Percentiles rank a stretch among this genome's conserved stretches.
Evolutionary conservation across 2,888 invertebrate genomes (phyloP).

Genomic region (Microplitis manilae): DNA sequence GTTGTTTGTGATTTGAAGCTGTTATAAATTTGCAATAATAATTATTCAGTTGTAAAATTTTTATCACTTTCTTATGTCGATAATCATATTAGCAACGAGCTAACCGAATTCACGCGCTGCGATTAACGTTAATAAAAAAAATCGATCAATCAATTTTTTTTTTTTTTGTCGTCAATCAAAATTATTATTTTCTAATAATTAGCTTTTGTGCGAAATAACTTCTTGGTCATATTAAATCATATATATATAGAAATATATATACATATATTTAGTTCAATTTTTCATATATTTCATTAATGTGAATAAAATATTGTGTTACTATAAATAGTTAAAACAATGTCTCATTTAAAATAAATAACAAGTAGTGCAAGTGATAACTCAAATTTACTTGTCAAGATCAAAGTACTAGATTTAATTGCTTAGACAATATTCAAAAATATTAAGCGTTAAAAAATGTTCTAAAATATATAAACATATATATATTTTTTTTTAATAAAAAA

Average conservation of each 20-base stretch:
- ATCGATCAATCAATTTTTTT: not conserved
- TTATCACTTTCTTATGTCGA: slow-evolving; percentile 12
- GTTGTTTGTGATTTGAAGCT: slow-evolving; percentile 1
- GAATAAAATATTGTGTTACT: slow-evolving; percentile 3
- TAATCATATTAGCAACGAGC: not conserved
- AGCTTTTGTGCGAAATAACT: not conserved
- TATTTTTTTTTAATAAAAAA: slow-evolving; percentile 4
- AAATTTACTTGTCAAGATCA: slow-evolving; percentile 2
- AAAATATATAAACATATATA: not conserved
- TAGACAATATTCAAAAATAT: slow-evolving; percentile 13
- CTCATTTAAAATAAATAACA: not conserved
- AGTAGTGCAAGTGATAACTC: not conserved
- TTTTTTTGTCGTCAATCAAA: not conserved
- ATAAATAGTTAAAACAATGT: not conserved
- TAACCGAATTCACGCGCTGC: not conserved
- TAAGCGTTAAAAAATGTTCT: slow-evolving; percentile 14
- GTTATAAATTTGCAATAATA: slow-evolving; percentile 12
- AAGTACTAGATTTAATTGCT: slow-evolving; percentile 20
- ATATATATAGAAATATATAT: not conserved
- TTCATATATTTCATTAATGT: not conserved
- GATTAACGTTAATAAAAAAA: not conserved
- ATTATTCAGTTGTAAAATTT: not conserved
- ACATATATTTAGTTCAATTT: not conserved
- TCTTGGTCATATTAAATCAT: not conserved
- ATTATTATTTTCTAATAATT: not conserved